Base-by-base conservation (phyloP, 2,113 vertebrate genomes). In the Narcine bancroftii region DNA sequence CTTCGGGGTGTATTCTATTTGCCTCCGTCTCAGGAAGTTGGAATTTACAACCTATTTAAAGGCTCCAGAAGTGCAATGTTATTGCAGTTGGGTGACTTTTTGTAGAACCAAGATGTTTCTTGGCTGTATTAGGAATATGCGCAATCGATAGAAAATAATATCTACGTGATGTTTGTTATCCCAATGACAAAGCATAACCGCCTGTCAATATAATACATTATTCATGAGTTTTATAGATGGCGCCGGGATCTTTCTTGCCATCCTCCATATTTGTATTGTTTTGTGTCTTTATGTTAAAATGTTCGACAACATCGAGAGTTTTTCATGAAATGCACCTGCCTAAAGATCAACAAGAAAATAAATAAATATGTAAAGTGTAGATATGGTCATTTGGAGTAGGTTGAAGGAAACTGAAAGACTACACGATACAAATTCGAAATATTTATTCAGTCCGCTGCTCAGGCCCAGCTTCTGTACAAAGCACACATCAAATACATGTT, bases 181-280 rank as follows among this genome's bases (percentile, higher is more conserved):
- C 89, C 89, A 66, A 66, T 91, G 89, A 91, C 89, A 91, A 91
- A 91, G 89, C 89, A 91, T 91, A 91, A 91, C 65, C 89, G 89
- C 65, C 89, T 91, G 65, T 91, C 65, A 91, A 91, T 91, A 71
- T 45, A 33, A 91, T 91, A 71, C 89, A 91, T 91, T 91, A 91
- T 91, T 71, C 89, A 91, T 91, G 89, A 91, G 65, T 45, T 91
- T 91, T 69, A 91, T 91, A 91, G 42, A 91, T 91, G 89, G 89
- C 89, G 89, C 89, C 89, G 71, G 89, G 63, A 11, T 66, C 42
- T 66, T 91, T 91, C 65, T 69, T 91, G 24, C 63, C 45, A 91
- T 47, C 89, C 89, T 91, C 89, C 89, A 91, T 91, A 91, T 91
- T 91, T 91, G 89, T 91, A 91, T 91, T 91, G 89, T 91, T 91